These are phyloP conservation scores for Dorcus parallelipipedus DNA, from an alignment of 2,888 invertebrate species.

Conservation along the genomic window DNA sequence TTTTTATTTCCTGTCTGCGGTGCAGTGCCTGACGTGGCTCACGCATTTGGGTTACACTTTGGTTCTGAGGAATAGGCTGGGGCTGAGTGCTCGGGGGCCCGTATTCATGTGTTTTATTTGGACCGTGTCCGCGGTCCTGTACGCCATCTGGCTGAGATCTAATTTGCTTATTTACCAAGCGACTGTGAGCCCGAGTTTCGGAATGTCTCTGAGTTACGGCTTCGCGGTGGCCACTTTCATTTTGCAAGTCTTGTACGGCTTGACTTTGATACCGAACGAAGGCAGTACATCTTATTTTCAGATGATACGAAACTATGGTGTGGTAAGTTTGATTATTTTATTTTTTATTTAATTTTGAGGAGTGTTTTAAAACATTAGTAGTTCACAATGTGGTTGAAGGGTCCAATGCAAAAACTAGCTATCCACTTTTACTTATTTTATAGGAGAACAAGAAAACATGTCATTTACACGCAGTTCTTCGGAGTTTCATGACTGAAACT, in stretches of 20 bases:
- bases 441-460: no score
- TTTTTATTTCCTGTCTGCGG: conserved; percentile 68
- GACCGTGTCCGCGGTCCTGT: conserved; percentile 64
- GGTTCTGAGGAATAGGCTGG: conserved; percentile 62
- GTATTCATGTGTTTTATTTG: conserved; percentile 64
- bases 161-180: conserved; percentile 53
- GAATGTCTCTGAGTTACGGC: conserved; percentile 50
- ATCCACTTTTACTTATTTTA: no score
- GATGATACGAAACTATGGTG: conserved; percentile 47
- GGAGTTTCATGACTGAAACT: no score
- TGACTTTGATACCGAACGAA: conserved; percentile 67
- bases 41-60: conserved; percentile 75
- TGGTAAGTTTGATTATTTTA: conserved; percentile 4
- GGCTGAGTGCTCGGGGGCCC: conserved; percentile 72
- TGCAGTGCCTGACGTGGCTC: conserved; percentile 75
- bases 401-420: no score
- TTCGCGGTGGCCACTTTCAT: conserved; percentile 62
- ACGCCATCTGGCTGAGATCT: conserved; percentile 66
- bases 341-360: no score
- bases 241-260: conserved; percentile 65
- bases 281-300: conserved; percentile 48
- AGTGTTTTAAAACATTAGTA: no score
- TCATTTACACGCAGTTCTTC: no score
- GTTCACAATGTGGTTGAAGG: no score
- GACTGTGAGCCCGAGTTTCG: conserved; percentile 35